These are phyloP conservation scores for Entelurus aequoreus DNA, from an alignment of 2,113 vertebrate genomes.

Conservation along the genomic window DNA sequence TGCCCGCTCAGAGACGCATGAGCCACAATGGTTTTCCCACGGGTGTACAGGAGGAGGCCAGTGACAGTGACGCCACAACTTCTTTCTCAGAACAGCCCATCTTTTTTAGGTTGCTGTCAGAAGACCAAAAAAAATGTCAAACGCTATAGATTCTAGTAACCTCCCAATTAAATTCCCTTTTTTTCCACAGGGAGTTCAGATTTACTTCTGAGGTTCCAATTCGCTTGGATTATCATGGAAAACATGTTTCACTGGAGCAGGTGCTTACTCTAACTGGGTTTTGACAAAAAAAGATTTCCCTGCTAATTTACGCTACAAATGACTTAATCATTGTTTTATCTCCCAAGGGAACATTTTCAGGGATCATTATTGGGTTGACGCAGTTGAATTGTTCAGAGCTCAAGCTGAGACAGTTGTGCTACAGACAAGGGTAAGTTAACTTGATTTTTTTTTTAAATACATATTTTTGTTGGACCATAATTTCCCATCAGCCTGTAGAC, in stretches of 20 bases:
- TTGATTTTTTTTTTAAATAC: background rate
- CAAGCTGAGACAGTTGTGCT: slow-evolving; percentile 89
- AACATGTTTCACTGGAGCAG: slow-evolving; percentile 86
- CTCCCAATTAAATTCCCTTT: background rate
- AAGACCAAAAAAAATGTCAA: background rate
- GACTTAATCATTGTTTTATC: slow-evolving; percentile 8
- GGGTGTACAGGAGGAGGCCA: slow-evolving; percentile 50
- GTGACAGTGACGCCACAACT: slow-evolving; percentile 49
- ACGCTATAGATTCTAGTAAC: background rate
- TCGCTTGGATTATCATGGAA: slow-evolving; percentile 95
- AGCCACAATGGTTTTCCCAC: slow-evolving; percentile 68
- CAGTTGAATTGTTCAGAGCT: slow-evolving; percentile 96
- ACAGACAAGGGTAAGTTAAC: slow-evolving; percentile 84
- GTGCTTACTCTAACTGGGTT: slow-evolving; percentile 25
- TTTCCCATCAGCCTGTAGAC: background rate
- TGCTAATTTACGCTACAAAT: slow-evolving; percentile 5
- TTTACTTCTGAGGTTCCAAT: slow-evolving; percentile 97
- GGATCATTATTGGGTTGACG: slow-evolving; percentile 92
- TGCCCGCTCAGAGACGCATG: slow-evolving; percentile 78
- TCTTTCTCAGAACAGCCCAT: slow-evolving; percentile 86
- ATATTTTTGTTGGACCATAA: background rate
- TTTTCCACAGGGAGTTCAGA: slow-evolving; percentile 84
- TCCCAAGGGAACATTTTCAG: slow-evolving; percentile 89
- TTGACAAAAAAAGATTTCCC: background rate
- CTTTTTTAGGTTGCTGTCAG: slow-evolving; percentile 84